Evolutionary conservation across 1,140 invertebrate species (phyloP), one percentile per base, ranked within the genome.

Genomic region (Cyclargus thomasi): DNA sequence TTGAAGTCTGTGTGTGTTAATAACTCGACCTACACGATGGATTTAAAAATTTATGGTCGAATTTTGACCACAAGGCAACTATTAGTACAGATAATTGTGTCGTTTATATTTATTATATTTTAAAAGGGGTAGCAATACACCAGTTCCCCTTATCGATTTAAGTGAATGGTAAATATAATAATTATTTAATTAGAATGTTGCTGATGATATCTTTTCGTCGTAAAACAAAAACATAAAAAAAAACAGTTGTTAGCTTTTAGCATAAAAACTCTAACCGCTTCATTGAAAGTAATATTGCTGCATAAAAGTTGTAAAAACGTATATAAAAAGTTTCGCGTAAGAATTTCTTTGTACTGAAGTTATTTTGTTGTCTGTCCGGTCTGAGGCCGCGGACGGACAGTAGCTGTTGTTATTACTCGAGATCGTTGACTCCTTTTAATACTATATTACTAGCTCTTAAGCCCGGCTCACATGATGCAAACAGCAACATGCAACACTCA

Each of bases 401-500:
- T 77, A 83, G 81, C 78, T 69, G 80, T 81, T 83, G 80, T 83
- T 82, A 74, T 77, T 77, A 80, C 74, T 79, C 78, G 77, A 71
- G 81, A 76, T 76, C 82, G 77, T 84, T 84, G 82, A 84, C 82
- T 83, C 77, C 81, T 72, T 78, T 76, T 83, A 83, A 83, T 83
- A 81, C 72, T 83, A 77, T 75, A 81, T 81, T 81, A 78, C 74
- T 71, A 66, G 69, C 62, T 62, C 62, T 74, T 64, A 47, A 53
- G 66, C 18, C 53, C 0, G 74, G 75, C 36, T 79, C 76, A 81
- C 70, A 85, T 82, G 72, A 29, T 29, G 6, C 23, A 3, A 29
- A 29, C 23, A 2, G 39, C 39, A 2, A 11, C 11, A 1, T 1
- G 11, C 11, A 1, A 14, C 8, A 39, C 36, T 11, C 7, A 39